Conservation (phyloP, 2,113 vertebrate genomes). For the Boulengeromyrus knoepffleri region DNA sequence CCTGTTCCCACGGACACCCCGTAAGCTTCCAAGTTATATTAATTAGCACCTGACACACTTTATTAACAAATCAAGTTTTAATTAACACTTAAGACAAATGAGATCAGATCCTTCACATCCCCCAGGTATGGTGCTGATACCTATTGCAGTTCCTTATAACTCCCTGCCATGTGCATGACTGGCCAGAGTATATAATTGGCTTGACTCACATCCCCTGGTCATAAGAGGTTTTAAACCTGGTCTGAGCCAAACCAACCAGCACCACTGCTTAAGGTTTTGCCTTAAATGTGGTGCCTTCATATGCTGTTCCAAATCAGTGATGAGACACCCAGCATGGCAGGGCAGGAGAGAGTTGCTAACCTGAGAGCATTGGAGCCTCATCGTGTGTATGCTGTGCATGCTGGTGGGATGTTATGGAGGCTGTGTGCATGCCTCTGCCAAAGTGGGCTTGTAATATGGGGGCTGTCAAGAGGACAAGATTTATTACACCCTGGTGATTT, state of each 20-base stretch:
- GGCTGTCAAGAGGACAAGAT: background rate
- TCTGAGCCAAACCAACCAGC: background rate
- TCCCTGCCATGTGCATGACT: background rate
- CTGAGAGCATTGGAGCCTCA: background rate
- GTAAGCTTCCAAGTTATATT: background rate
- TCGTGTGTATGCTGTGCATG: background rate
- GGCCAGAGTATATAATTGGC: background rate
- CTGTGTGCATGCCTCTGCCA: background rate
- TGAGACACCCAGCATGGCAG: background rate
- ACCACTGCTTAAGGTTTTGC: background rate
- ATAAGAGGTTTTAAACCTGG: background rate
- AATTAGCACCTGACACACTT: background rate
- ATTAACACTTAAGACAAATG: conserved; percentile 12
- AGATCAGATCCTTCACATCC: background rate
- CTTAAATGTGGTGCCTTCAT: background rate
- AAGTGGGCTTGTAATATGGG: background rate
- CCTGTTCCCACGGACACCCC: background rate
- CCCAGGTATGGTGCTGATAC: background rate
- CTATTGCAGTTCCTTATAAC: background rate
- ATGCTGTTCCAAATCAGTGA: background rate
- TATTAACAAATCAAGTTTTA: background rate
- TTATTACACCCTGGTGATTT: background rate
- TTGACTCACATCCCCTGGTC: background rate
- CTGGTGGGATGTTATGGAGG: background rate
- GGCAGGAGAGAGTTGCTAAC: background rate